Evolutionary conservation across 64 coral and sea anemone species (phyloP).

Genomic region (Stichodactyla helianthus): DNA sequence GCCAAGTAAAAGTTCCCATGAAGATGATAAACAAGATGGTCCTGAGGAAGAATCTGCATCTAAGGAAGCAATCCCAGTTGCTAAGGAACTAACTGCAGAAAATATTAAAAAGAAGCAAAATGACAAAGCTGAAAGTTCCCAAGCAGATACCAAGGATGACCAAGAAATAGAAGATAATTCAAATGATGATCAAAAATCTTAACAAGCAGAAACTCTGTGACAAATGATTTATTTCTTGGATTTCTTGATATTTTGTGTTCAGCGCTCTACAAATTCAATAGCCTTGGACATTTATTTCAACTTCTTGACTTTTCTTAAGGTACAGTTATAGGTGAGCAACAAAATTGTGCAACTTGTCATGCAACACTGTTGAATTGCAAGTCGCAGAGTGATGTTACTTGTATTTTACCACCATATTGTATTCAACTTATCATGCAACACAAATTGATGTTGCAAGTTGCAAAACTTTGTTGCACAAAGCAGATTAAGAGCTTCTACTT

Average conservation of each 20-base stretch:
- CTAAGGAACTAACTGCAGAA: neutral
- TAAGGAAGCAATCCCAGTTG: neutral
- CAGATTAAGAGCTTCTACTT: too few relatives aligned
- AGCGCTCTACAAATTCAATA: neutral
- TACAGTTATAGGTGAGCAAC: too few relatives aligned
- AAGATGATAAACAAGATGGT: neutral
- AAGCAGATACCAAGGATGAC: neutral
- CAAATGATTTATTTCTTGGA: neutral
- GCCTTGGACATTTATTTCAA: neutral
- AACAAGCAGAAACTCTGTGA: neutral
- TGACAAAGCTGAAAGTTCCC: neutral
- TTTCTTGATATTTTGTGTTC: neutral
- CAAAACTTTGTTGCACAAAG: too few relatives aligned
- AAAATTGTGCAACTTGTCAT: too few relatives aligned
- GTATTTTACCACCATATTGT: too few relatives aligned
- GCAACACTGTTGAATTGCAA: too few relatives aligned
- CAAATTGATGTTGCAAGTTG: too few relatives aligned
- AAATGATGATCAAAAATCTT: neutral
- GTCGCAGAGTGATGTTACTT: too few relatives aligned
- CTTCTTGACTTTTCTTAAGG: neutral
- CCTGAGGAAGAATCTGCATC: neutral
- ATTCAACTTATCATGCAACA: too few relatives aligned
- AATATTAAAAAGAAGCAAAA: neutral
- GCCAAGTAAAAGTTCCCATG: neutral
- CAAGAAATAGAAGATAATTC: neutral